Base-by-base conservation (phyloP, 2,888 invertebrate genomes). In the Exephanes ischioxanthus region DNA sequence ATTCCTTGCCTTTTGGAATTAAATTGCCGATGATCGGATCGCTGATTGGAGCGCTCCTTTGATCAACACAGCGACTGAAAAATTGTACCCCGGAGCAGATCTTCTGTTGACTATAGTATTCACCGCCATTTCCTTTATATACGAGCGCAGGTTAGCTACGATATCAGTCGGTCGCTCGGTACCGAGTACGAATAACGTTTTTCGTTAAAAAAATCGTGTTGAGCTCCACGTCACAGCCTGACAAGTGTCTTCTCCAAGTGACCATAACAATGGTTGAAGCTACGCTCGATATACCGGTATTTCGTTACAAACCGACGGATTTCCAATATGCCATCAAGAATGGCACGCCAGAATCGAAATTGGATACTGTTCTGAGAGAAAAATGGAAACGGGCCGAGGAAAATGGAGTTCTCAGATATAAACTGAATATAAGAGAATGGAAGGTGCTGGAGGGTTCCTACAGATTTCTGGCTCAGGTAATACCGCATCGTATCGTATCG, bases 391-490 rank as follows among this genome's bases (percentile, higher is more conserved):
- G 77, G 33, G 91, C 91, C 9, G 88, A 92, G 87, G 80, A 89
- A 33, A 83, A 89, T 30, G 88, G 89, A 80, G 33, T 90, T 37
- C 88, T 93, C 19, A 89, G 92, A 63, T 94, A 94, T 73, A 87
- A 87, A 63, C 85, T 93, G 22, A 89, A 91, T 72, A 90, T 90
- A 63, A 88, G 79, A 22, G 76, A 90, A 30, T 88, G 86, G 78
- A 92, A 91, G 87, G 58, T 90, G 77, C 86, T 94, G 51, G 83
- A 90, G 58, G 94, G 94, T 61, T 82, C 89, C 79, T 92, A 91
- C 88, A 82, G 81, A 61, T 91, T 92, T 87, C 83, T 92, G 70
- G 89, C 86, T 51, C 93, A 93, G 91, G 94, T 92, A 89, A 70
- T 22, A 41, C 41, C 2, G 9, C 11, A 41, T 41, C 41, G 41